A percentile compares a stretch with the other conserved stretches of the same genome.
phyloP scores from a whole-genome alignment of 2,113 vertebrate genomes.

The Telmatochromis bifrenatus region DNA sequence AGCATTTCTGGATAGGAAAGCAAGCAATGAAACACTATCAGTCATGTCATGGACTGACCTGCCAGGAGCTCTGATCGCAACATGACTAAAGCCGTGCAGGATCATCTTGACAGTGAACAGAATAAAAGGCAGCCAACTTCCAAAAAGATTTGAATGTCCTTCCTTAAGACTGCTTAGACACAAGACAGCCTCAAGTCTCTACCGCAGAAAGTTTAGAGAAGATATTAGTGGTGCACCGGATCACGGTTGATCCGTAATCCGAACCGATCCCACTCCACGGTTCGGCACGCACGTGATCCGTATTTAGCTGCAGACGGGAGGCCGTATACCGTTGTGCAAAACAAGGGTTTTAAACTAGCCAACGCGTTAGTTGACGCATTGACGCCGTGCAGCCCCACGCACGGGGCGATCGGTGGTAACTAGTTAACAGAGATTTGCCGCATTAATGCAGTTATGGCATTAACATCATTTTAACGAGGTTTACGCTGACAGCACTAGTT shows the following conservation, averaged over 20 bases:
- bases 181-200: not conserved
- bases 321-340: no score
- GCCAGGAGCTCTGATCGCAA: not conserved
- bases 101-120: not conserved
- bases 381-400: no score
- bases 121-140: not conserved
- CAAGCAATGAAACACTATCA: not conserved
- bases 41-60: not conserved
- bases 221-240: not conserved
- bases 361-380: no score
- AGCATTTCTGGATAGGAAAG: not conserved
- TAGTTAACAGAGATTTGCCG: not conserved
- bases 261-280: no score
- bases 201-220: not conserved
- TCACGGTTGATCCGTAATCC: not conserved
- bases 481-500: not conserved
- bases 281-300: no score
- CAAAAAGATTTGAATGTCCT: not conserved
- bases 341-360: no score
- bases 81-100: not conserved
- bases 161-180: not conserved
- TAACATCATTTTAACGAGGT: fast-evolving
- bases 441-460: not conserved
- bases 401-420: no score
- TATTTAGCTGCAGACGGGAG: no score